These are phyloP conservation scores for Merodon equestris DNA, from an alignment of 2,888 invertebrate genomes.

Conservation along the genomic window DNA sequence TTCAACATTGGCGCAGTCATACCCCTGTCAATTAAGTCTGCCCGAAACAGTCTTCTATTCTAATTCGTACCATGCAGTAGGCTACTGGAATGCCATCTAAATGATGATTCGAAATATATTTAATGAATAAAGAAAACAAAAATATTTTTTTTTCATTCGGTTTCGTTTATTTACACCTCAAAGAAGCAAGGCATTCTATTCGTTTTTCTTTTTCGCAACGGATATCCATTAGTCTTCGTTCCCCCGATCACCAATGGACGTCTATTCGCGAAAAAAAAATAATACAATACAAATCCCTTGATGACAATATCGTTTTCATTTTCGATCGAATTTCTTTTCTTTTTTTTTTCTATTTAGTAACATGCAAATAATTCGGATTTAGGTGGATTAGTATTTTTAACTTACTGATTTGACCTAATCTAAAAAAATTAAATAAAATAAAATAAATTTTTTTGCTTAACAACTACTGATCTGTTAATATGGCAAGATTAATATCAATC, in stretches of 20 bases:
- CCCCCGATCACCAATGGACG: slow-evolving; percentile 72
- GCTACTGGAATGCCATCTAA: too few relatives aligned
- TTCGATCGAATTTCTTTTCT: slow-evolving; percentile 7
- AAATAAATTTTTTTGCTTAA: slow-evolving; percentile 38
- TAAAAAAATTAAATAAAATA: slow-evolving; percentile 14
- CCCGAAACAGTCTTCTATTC: too few relatives aligned
- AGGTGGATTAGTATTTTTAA: slow-evolving; percentile 44
- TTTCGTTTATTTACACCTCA: slow-evolving; percentile 64
- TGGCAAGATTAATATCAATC: slow-evolving; percentile 78
- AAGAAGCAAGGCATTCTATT: slow-evolving; percentile 59
- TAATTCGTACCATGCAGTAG: too few relatives aligned
- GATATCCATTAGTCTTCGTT: slow-evolving; percentile 73
- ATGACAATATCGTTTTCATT: slow-evolving; percentile 36
- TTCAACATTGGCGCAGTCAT: too few relatives aligned
- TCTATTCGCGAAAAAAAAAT: slow-evolving; percentile 76
- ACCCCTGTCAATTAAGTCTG: too few relatives aligned
- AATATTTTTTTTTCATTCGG: slow-evolving; percentile 15
- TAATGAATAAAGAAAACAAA: background rate
- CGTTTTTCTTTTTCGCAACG: slow-evolving; percentile 74
- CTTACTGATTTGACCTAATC: slow-evolving; percentile 10
- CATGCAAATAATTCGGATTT: slow-evolving; percentile 9
- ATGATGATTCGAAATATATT: too few relatives aligned
- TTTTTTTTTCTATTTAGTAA: slow-evolving; percentile 15
- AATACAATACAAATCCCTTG: too few relatives aligned
- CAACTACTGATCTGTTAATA: slow-evolving; percentile 75